Conservation (phyloP, 2,797 vertebrate species). For the Sandelia bainsii region DNA sequence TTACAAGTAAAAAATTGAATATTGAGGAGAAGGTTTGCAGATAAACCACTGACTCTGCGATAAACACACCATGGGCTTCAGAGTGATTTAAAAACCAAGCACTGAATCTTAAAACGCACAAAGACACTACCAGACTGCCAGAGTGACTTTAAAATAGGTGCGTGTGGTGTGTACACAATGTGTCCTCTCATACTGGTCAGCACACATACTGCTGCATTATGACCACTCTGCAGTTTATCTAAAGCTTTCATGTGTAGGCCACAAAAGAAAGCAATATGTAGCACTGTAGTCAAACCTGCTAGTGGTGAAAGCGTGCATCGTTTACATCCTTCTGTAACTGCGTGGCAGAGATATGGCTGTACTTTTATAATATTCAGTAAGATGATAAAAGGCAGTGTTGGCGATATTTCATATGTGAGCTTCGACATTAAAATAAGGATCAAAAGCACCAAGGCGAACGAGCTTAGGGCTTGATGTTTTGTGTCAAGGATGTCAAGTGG, state of each 20-base stretch:
- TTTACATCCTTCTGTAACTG: constrained; percentile 6
- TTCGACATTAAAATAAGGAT: constrained; percentile 35
- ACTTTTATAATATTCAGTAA: constrained; percentile 19
- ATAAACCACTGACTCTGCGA: background rate
- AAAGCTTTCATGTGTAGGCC: constrained; percentile 21
- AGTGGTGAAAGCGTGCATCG: constrained; percentile 6
- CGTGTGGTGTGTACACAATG: background rate
- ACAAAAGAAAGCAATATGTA: constrained; percentile 26
- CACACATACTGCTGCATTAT: constrained; percentile 21
- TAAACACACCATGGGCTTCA: background rate
- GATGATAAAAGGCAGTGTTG: constrained; percentile 24
- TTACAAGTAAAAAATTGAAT: background rate
- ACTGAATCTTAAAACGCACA: constrained; percentile 2
- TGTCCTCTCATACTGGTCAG: constrained; percentile 16
- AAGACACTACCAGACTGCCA: background rate
- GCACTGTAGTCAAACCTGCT: background rate
- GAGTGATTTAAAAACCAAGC: background rate
- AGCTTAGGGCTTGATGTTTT: constrained; percentile 11
- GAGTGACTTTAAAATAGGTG: constrained; percentile 7
- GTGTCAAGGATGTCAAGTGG: constrained; percentile 16
- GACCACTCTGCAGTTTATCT: constrained; percentile 20
- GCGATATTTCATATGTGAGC: constrained; percentile 8
- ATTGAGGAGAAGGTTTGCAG: background rate
- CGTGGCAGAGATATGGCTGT: constrained; percentile 16
- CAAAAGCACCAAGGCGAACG: constrained; percentile 4